These are phyloP conservation scores for Mythimna impura DNA, from an alignment of 2,888 invertebrate species.

Conservation along the genomic window DNA sequence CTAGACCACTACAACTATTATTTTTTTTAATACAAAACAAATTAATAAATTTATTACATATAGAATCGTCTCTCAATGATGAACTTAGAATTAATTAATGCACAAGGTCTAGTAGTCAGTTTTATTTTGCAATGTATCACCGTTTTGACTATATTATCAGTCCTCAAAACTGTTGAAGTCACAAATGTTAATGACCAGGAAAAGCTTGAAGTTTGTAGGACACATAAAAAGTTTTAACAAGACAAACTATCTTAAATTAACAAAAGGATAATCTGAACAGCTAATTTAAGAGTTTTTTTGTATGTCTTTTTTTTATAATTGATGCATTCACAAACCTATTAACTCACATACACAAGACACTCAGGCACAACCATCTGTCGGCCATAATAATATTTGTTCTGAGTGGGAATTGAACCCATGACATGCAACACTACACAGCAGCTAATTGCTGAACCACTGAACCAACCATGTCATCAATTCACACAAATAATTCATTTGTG, in stretches of 20 bases:
- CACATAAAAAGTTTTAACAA: background rate
- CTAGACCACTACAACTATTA: background rate
- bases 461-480: too few species aligned
- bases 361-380: background rate
- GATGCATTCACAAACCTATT: too few species aligned
- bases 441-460: too few species aligned
- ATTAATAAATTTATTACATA: background rate
- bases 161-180: background rate
- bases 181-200: background rate
- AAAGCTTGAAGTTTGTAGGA: background rate
- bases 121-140: slow-evolving; percentile 7
- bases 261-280: background rate
- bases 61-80: background rate
- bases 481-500: too few species aligned
- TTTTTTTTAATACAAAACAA: background rate
- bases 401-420: too few species aligned
- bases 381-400: too few species aligned
- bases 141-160: background rate
- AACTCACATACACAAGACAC: too few species aligned
- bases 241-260: background rate
- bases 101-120: background rate
- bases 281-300: background rate
- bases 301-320: background rate
- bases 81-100: slow-evolving; percentile 18
- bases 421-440: too few species aligned